These are phyloP conservation scores for Molossus alvarezi DNA, from an alignment of 2,797 vertebrate genomes.

Conservation along the genomic window DNA sequence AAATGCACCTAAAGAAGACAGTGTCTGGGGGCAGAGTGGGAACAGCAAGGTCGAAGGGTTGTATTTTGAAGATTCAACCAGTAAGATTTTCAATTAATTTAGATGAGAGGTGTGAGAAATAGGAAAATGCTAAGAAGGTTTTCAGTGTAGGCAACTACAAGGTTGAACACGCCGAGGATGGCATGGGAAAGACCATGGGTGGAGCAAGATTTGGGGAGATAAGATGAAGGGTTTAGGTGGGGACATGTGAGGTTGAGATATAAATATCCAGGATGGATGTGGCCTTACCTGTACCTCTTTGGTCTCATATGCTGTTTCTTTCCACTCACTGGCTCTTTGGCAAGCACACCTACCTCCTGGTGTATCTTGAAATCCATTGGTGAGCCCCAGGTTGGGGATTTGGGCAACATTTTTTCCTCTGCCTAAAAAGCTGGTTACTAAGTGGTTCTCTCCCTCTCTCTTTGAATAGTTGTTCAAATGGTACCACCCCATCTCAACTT, in stretches of 20 bases:
- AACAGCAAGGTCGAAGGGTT: fast-evolving
- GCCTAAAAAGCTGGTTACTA: background rate
- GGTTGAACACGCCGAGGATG: fast-evolving
- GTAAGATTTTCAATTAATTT: fast-evolving
- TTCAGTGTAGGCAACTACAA: fast-evolving
- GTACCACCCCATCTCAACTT: too few species aligned
- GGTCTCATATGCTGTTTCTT: fast-evolving
- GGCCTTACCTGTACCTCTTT: background rate
- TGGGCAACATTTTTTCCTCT: too few species aligned
- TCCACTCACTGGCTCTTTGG: background rate
- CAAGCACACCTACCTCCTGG: fast-evolving
- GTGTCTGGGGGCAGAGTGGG: fast-evolving
- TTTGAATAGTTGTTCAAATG: too few species aligned
- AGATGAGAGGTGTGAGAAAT: fast-evolving
- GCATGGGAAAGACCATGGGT: fast-evolving
- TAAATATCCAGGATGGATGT: fast-evolving
- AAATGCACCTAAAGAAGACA: fast-evolving
- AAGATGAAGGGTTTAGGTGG: fast-evolving
- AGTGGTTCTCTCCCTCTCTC: background rate
- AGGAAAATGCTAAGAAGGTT: background rate
- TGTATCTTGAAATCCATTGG: fast-evolving
- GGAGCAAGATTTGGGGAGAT: fast-evolving
- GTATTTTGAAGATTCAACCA: background rate
- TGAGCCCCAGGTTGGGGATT: background rate
- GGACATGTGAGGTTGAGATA: background rate